These are phyloP conservation scores for Numenius arquata DNA, from an alignment of 2,113 vertebrate species.

Conservation along the genomic window DNA sequence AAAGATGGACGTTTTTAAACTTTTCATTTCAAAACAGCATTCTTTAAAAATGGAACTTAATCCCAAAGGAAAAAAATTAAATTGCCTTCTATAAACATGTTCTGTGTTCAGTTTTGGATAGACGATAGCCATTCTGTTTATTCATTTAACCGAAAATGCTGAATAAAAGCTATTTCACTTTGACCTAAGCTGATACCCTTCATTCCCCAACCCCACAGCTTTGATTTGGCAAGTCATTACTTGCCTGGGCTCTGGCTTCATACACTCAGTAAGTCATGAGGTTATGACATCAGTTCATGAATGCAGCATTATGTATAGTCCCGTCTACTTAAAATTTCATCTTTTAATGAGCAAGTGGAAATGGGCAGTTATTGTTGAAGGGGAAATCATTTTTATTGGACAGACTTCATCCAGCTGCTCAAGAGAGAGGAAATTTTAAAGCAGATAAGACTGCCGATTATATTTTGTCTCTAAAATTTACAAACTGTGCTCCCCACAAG, in stretches of 20 bases:
- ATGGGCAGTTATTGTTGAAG: not conserved
- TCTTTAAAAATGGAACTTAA: not conserved
- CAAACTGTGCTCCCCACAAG: not conserved
- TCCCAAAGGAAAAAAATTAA: not conserved
- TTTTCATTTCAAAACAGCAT: not conserved
- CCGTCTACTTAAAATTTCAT: slow-evolving; percentile 10
- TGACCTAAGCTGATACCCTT: not conserved
- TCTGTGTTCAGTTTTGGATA: not conserved
- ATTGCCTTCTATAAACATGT: not conserved
- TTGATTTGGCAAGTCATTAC: not conserved
- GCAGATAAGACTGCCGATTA: not conserved
- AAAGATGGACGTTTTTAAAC: not conserved
- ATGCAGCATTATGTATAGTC: slow-evolving; percentile 27
- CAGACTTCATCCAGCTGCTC: slow-evolving; percentile 7
- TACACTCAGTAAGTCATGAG: slow-evolving; percentile 10
- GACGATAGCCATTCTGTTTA: slow-evolving; percentile 35
- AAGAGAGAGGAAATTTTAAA: slow-evolving; percentile 29
- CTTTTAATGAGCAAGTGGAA: slow-evolving; percentile 5
- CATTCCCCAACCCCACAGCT: not conserved
- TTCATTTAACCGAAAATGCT: not conserved
- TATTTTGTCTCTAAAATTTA: not conserved
- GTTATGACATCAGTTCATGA: slow-evolving; percentile 18
- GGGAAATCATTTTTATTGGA: not conserved
- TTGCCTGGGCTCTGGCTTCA: slow-evolving; percentile 24
- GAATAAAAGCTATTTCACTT: slow-evolving; percentile 25